phyloP scores from a whole-genome alignment of 2,113 vertebrate genomes.

The Melanerpes formicivorus region DNA sequence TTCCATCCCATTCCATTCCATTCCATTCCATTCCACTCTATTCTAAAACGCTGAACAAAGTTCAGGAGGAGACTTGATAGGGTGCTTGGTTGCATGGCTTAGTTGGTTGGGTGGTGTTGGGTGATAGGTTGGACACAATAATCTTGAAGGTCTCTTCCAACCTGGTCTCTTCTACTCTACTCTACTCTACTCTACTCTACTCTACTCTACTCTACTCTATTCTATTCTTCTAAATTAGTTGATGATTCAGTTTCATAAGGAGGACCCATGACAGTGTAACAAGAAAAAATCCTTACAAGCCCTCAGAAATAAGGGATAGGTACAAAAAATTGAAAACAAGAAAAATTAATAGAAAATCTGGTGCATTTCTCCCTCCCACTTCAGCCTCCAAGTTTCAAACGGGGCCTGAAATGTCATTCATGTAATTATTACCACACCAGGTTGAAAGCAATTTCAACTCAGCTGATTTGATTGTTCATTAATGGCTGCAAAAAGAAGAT shows the following conservation, averaged over 20 bases:
- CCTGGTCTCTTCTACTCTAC: too few species aligned
- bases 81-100: too few species aligned
- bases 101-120: too few species aligned
- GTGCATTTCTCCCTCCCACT: conserved; percentile 17
- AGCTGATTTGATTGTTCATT: conserved; percentile 65
- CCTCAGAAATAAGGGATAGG: neutral
- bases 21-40: too few species aligned
- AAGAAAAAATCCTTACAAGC: conserved; percentile 21
- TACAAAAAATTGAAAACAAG: neutral
- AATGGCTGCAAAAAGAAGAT: conserved; percentile 72
- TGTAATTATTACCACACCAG: conserved; percentile 71
- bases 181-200: too few species aligned
- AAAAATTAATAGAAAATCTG: conserved; percentile 28
- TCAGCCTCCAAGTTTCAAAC: conserved; percentile 55
- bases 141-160: too few species aligned
- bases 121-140: too few species aligned
- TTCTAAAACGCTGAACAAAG: neutral
- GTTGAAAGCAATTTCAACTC: conserved; percentile 64
- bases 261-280: neutral
- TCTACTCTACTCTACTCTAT: too few species aligned
- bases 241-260: neutral
- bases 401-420: conserved; percentile 70
- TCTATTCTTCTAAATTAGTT: neutral
- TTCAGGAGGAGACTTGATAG: too few species aligned
- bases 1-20: too few species aligned